Conservation (phyloP, 2,888 invertebrate genomes). For the Sycophila texana region DNA sequence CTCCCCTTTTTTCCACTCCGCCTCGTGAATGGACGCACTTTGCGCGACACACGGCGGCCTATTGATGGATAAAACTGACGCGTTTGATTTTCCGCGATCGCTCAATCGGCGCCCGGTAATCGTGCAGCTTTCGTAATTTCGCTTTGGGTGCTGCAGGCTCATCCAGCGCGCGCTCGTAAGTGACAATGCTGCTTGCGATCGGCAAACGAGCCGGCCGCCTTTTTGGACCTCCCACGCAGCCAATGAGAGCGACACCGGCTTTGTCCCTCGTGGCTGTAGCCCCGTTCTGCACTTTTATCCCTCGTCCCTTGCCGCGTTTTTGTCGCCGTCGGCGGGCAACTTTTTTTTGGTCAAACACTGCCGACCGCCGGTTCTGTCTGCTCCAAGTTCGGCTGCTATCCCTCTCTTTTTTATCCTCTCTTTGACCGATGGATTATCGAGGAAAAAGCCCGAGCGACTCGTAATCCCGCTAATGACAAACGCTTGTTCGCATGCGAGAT, state of each 20-base stretch:
- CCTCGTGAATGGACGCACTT: conserved; percentile 1
- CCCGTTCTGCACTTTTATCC: background rate
- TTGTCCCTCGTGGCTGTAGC: conserved; percentile 1
- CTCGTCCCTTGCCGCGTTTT: background rate
- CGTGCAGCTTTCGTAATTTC: background rate
- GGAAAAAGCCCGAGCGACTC: background rate
- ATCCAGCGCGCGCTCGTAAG: too few species aligned
- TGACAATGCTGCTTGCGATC: conserved; percentile 57
- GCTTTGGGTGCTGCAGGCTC: background rate
- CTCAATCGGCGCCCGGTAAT: background rate
- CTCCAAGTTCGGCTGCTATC: background rate
- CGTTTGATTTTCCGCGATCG: background rate
- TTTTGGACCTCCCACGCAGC: conserved; percentile 43
- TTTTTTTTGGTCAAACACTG: conserved; percentile 2
- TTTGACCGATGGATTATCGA: conserved; percentile 10
- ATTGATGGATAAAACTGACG: background rate
- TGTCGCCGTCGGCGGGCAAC: background rate
- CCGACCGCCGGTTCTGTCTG: background rate
- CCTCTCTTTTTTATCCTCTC: background rate
- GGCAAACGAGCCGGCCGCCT: conserved; percentile 58
- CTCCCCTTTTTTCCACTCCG: background rate
- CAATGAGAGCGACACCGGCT: conserved; percentile 2
- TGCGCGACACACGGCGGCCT: background rate
- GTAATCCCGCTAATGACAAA: conserved; percentile 17
- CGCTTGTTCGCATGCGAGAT: background rate